Base-by-base conservation (phyloP, 2,797 vertebrate genomes). In the Leptatherina wallacei region DNA sequence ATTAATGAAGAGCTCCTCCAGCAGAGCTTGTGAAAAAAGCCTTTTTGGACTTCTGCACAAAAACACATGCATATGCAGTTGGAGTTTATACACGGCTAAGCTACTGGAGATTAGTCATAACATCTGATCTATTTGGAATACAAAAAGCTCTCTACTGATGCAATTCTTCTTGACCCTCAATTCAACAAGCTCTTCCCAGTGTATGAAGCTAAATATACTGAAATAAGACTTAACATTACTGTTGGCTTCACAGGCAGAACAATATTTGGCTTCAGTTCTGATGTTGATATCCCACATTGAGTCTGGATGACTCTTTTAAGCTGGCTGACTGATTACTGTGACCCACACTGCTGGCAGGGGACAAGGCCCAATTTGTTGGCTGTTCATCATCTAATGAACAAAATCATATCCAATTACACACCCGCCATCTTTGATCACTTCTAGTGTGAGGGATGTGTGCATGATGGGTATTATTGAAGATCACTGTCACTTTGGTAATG, bases 341-440 rank as follows among this genome's bases (percentile, higher is more conserved):
- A 90, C 87, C 85, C 49, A 24, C 9, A 12, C 62, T 51, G 65
- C 69, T 71, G 80, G 78, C 86, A 85, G 83, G 90, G 89, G 90
- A 92, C 90, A 89, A 91, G 87, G 71, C 79, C 72, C 82, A 87
- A 89, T 91, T 89, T 89, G 85, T 89, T 67, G 75, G 78, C 73
- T 67, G 83, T 75, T 85, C 86, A 84, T 91, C 86, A 79, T 58
- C 71, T 88, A 92, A 93, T 92, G 81, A 91, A 87, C 75, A 47
- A 71, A 89, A 90, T 92, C 87, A 88, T 78, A 88, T 88, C 89
- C 85, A 88, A 92, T 92, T 92, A 92, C 86, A 90, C 36, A 64
- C 59, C 88, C 72, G 83, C 90, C 89, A 85, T 86, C 77, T 85
- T 88, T 88, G 71, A 89, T 89, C 80, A 55, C 54, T 73, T 73